phyloP scores from a whole-genome alignment of 2,113 vertebrate genomes.

The Scomber scombrus region DNA sequence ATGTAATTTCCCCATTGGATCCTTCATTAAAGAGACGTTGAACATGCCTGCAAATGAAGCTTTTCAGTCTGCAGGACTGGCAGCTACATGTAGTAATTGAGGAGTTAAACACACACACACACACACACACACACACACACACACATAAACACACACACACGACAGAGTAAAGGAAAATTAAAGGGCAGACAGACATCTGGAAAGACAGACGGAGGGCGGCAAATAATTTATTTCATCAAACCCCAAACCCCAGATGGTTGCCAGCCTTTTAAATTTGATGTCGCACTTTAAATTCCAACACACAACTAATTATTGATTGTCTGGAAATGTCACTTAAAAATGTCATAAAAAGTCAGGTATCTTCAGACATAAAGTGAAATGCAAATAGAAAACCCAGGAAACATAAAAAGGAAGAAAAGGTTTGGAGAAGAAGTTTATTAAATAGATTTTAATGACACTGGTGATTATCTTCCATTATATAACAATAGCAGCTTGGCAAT shows the following conservation, averaged over 20 bases:
- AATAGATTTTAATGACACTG: not conserved
- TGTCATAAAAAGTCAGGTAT: constrained; percentile 57
- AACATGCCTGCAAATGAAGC: not conserved
- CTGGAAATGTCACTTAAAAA: constrained; percentile 68
- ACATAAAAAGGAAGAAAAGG: not conserved
- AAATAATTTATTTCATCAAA: constrained; percentile 73
- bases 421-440: constrained; percentile 1
- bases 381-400: not conserved
- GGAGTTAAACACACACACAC: constrained; percentile 28
- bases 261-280: constrained; percentile 67
- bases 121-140: too few species aligned
- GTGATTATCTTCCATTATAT: constrained; percentile 2
- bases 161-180: constrained; percentile 55
- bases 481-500: not conserved
- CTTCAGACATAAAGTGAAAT: constrained; percentile 42
- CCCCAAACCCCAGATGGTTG: constrained; percentile 66
- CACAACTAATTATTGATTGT: constrained; percentile 70
- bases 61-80: constrained; percentile 8
- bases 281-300: constrained; percentile 64
- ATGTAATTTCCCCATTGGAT: not conserved
- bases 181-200: constrained; percentile 71
- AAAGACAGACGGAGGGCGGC: constrained; percentile 69
- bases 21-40: not conserved
- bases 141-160: constrained; percentile 2
- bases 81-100: constrained; percentile 33